phyloP scores from a whole-genome alignment of 1,140 invertebrate species.

The Oryctes rhinoceros region DNA sequence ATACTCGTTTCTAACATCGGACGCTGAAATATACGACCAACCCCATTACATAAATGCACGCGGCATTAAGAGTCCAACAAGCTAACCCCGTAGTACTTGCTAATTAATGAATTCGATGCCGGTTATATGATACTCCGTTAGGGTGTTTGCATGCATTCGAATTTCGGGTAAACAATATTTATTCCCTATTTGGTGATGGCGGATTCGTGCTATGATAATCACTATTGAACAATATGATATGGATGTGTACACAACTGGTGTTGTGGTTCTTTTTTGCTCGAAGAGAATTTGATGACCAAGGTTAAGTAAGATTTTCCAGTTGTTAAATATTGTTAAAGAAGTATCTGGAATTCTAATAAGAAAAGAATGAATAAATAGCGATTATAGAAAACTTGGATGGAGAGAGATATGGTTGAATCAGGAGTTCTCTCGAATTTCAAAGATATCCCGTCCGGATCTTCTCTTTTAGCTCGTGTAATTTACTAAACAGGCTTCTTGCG shows the following conservation, averaged over 20 bases:
- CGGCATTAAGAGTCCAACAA: neutral
- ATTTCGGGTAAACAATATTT: neutral
- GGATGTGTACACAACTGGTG: neutral
- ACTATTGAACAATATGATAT: neutral
- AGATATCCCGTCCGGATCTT: too few species aligned
- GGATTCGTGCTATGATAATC: neutral
- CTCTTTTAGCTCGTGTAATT: too few species aligned
- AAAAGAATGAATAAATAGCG: too few species aligned
- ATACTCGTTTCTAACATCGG: neutral
- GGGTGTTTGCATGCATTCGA: neutral
- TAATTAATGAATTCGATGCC: slow-evolving; percentile 4
- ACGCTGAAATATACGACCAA: slow-evolving; percentile 1
- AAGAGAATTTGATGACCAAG: too few species aligned
- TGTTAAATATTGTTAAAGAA: too few species aligned
- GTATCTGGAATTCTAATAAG: too few species aligned
- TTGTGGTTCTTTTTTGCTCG: neutral
- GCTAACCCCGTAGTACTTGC: neutral
- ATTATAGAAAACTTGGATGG: too few species aligned
- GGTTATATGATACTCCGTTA: slow-evolving; percentile 15
- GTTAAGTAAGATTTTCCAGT: too few species aligned
- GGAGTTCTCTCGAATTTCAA: too few species aligned
- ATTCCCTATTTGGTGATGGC: neutral
- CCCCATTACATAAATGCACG: neutral
- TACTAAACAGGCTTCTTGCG: too few species aligned
- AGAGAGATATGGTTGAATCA: too few species aligned